A percentile compares a stretch with the other conserved stretches of the same genome.
These are phyloP conservation scores for Eulemur albifrons DNA, from an alignment of 2,797 vertebrate genomes.

Conservation along the genomic window DNA sequence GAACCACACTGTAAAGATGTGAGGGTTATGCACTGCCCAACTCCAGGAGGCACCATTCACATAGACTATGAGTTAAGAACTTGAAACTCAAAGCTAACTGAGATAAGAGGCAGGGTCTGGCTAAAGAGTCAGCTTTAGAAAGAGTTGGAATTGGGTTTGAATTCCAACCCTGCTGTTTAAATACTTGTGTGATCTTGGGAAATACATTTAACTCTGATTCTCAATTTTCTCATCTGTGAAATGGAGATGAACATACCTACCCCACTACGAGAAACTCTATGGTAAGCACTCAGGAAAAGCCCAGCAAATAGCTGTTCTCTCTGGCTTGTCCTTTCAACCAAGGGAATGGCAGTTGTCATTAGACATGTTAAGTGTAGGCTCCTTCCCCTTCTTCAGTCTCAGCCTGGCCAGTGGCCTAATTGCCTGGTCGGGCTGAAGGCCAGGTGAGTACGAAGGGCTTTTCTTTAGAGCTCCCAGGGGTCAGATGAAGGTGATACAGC, in stretches of 20 bases:
- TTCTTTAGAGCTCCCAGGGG: slow-evolving; percentile 48
- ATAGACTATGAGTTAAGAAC: not conserved
- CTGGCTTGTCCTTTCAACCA: not conserved
- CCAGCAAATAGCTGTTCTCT: not conserved
- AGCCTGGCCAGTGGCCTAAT: not conserved
- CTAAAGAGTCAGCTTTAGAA: not conserved
- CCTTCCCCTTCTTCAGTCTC: not conserved
- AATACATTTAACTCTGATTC: not conserved
- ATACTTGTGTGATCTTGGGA: not conserved
- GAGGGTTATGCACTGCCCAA: not conserved
- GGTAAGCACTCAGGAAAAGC: not conserved
- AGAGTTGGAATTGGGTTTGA: not conserved
- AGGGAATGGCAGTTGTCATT: not conserved
- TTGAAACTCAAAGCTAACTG: not conserved
- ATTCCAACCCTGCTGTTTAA: not conserved
- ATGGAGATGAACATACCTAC: not conserved
- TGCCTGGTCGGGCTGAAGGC: slow-evolving; percentile 3
- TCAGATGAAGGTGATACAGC: slow-evolving; percentile 63
- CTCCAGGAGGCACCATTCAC: not conserved
- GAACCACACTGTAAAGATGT: not conserved
- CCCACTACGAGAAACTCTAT: not conserved
- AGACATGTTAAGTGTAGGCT: not conserved
- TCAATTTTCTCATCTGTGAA: not conserved
- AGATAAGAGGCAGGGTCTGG: not conserved
- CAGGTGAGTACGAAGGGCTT: slow-evolving; percentile 38